Evolutionary conservation across 2,113 vertebrate species (phyloP).

Genomic region (Ahaetulla prasina): DNA sequence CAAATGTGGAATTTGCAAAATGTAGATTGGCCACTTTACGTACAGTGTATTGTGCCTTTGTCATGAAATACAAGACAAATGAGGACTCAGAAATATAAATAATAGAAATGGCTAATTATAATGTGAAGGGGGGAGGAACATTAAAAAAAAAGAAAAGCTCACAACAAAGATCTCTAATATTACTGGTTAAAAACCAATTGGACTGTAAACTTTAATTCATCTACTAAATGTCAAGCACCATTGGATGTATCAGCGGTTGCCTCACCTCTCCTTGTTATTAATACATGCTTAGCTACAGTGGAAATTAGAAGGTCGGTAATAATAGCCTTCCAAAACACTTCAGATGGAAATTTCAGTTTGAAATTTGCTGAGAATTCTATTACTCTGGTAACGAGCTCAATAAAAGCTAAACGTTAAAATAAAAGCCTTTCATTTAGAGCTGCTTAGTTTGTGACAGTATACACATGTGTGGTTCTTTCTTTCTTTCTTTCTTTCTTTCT

Average conservation of each 20-base stretch:
- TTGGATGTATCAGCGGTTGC: conserved; percentile 40
- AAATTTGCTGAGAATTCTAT: conserved; percentile 60
- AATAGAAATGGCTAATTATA: background rate
- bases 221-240: conserved; percentile 52
- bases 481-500: background rate
- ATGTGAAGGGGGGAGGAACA: rapidly evolving
- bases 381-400: conserved; percentile 38
- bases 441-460: conserved; percentile 41
- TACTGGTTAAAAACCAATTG: conserved; percentile 44
- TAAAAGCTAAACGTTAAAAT: conserved; percentile 34
- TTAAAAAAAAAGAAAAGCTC: rapidly evolving
- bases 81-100: background rate
- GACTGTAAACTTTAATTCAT: conserved; percentile 51
- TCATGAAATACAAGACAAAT: background rate
- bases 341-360: conserved; percentile 49
- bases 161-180: conserved; percentile 29
- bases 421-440: conserved; percentile 47
- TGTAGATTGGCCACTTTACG: background rate
- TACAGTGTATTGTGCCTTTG: background rate
- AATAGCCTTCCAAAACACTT: conserved; percentile 58
- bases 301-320: conserved; percentile 61
- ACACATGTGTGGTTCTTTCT: conserved; percentile 24
- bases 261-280: conserved; percentile 47
- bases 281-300: conserved; percentile 44
- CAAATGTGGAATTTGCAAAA: conserved; percentile 33